Evolutionary conservation across 1,140 invertebrate genomes (phyloP).

Genomic region (Lepidostoma basale): DNA sequence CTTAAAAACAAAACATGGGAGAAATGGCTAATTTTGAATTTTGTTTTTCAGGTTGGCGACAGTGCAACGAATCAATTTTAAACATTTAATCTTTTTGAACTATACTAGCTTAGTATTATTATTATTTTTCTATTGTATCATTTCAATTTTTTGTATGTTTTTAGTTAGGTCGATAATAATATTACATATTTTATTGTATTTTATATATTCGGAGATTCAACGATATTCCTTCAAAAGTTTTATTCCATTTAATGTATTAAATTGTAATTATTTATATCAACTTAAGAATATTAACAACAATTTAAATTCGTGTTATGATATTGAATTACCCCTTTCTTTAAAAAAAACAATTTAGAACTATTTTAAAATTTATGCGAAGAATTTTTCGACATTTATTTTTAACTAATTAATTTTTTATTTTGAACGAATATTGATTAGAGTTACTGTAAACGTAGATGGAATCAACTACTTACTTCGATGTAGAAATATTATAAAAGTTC

Average conservation of each 20-base stretch:
- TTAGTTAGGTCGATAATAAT: neutral
- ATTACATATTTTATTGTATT: neutral
- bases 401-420: neutral
- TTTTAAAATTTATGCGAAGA: neutral
- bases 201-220: neutral
- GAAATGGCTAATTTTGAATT: too few species aligned
- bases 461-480: neutral
- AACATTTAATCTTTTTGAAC: neutral
- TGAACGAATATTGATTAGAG: neutral
- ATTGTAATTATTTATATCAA: neutral
- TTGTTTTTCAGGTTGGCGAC: neutral
- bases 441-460: neutral
- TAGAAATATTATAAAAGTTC: slow-evolving; percentile 20
- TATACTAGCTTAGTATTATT: neutral
- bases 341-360: neutral
- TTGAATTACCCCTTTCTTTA: neutral
- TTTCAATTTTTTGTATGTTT: neutral
- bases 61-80: neutral
- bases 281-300: neutral
- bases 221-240: too few species aligned
- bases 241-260: neutral
- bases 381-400: neutral
- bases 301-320: neutral
- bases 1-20: neutral
- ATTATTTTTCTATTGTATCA: neutral